A percentile compares a stretch with the other conserved stretches of the same genome.
Conservation (phyloP, 64 coral and sea anemone genomes). For the Actinia equina region DNA sequence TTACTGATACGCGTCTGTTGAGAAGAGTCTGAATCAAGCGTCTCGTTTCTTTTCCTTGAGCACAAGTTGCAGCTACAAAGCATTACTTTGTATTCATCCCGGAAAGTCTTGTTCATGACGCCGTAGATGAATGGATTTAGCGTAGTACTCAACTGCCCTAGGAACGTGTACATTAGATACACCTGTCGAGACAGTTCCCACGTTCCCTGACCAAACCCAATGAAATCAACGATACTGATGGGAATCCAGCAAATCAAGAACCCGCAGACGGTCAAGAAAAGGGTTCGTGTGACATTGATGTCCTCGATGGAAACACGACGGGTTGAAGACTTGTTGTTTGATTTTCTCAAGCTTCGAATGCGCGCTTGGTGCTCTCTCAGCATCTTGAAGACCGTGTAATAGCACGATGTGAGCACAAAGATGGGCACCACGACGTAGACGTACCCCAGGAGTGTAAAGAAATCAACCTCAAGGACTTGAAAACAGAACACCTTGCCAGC, state of each 20-base stretch:
- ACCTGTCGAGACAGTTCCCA: conserved; percentile 54
- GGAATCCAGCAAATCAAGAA: conserved; percentile 61
- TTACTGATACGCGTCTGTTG: conserved; percentile 12
- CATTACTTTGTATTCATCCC: conserved; percentile 60
- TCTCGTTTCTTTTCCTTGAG: background rate
- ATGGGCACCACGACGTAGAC: conserved; percentile 40
- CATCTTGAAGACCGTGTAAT: conserved; percentile 42
- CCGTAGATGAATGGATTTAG: conserved; percentile 60
- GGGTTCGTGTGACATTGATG: conserved; percentile 56
- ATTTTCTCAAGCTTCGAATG: conserved; percentile 30
- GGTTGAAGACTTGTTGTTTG: conserved; percentile 3
- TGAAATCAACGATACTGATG: conserved; percentile 63
- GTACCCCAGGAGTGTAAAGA: conserved; percentile 55
- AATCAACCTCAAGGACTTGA: conserved; percentile 58
- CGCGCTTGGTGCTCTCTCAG: conserved; percentile 41
- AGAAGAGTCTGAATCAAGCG: conserved; percentile 1
- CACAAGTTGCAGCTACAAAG: conserved; percentile 19
- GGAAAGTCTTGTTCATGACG: conserved; percentile 70
- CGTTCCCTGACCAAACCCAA: conserved; percentile 52
- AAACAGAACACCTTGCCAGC: conserved; percentile 70
- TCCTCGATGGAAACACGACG: conserved; percentile 42
- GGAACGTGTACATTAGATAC: conserved; percentile 63
- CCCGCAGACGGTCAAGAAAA: conserved; percentile 58
- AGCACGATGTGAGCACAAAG: conserved; percentile 48
- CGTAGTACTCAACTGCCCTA: conserved; percentile 57